phyloP scores from a whole-genome alignment of 2,113 vertebrate genomes.

The Machaerirhynchus nigripectus region DNA sequence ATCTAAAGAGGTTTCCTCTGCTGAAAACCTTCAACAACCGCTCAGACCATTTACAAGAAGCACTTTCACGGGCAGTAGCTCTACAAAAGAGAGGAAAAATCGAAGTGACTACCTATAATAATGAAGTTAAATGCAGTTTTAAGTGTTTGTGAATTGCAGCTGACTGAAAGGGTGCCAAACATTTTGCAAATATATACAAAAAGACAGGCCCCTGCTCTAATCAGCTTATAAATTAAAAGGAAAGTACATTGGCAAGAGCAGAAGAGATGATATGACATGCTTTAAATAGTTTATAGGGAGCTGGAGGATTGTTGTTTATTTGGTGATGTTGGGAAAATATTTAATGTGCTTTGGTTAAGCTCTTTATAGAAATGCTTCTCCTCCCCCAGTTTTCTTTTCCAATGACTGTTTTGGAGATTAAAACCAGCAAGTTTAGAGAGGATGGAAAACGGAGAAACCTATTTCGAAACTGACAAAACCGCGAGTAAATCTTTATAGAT shows the following conservation, averaged over 20 bases:
- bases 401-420: conserved; percentile 48
- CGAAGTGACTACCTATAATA: conserved; percentile 1
- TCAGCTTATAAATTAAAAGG: conserved; percentile 47
- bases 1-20: not conserved
- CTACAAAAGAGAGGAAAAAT: not conserved
- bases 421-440: conserved; percentile 41
- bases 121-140: not conserved
- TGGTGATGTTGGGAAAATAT: conserved; percentile 69
- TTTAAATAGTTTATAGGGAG: conserved; percentile 68
- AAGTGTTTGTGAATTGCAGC: conserved; percentile 3
- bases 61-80: not conserved
- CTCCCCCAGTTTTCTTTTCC: conserved; percentile 29
- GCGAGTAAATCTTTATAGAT: conserved; percentile 60
- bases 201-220: conserved; percentile 38
- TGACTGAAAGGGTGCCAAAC: conserved; percentile 37
- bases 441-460: conserved; percentile 21
- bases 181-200: conserved; percentile 50
- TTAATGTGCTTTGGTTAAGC: conserved; percentile 55
- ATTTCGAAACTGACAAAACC: conserved; percentile 58
- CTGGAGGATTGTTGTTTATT: conserved; percentile 65
- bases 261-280: conserved; percentile 53
- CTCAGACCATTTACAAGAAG: not conserved
- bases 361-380: conserved; percentile 53
- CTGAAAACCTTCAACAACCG: not conserved
- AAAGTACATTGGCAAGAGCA: conserved; percentile 60